Evolutionary conservation across 2,113 vertebrate genomes (phyloP).

Genomic region (Paralichthys olivaceus): DNA sequence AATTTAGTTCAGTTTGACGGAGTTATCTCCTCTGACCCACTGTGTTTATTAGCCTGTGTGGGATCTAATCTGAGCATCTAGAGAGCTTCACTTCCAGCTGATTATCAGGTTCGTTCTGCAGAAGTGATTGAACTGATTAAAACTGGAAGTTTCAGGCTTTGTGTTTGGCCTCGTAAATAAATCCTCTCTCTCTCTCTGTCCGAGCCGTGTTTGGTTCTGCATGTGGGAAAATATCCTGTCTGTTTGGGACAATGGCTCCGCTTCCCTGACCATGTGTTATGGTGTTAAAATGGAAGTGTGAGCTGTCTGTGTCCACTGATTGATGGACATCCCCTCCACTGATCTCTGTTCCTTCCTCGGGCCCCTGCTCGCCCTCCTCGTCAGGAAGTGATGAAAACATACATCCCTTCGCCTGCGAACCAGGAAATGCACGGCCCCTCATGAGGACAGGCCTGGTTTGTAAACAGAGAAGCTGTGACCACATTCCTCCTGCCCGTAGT

Average conservation of each 20-base stretch:
- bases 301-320: constrained; percentile 45
- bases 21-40: too few relatives aligned
- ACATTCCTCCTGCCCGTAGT: not conserved
- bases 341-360: constrained; percentile 46
- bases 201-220: not conserved
- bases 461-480: constrained; percentile 19
- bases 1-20: too few relatives aligned
- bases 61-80: too few relatives aligned
- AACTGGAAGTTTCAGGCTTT: too few relatives aligned
- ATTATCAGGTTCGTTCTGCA: too few relatives aligned
- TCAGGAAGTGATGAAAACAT: constrained; percentile 52
- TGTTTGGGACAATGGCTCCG: constrained; percentile 11
- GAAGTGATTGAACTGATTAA: too few relatives aligned
- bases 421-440: constrained; percentile 12
- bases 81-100: too few relatives aligned
- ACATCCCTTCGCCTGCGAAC: constrained; percentile 19
- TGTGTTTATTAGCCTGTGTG: too few relatives aligned
- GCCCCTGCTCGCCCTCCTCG: not conserved
- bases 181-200: too few relatives aligned
- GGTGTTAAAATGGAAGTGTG: constrained; percentile 50
- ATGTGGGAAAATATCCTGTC: constrained; percentile 24
- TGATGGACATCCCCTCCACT: constrained; percentile 49
- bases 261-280: constrained; percentile 14
- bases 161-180: too few relatives aligned
- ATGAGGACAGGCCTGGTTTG: constrained; percentile 3